Evolutionary conservation across 2,113 vertebrate genomes (phyloP), one percentile per base, ranked within the genome.

Genomic region (Leptobrachium ailaonicum): DNA sequence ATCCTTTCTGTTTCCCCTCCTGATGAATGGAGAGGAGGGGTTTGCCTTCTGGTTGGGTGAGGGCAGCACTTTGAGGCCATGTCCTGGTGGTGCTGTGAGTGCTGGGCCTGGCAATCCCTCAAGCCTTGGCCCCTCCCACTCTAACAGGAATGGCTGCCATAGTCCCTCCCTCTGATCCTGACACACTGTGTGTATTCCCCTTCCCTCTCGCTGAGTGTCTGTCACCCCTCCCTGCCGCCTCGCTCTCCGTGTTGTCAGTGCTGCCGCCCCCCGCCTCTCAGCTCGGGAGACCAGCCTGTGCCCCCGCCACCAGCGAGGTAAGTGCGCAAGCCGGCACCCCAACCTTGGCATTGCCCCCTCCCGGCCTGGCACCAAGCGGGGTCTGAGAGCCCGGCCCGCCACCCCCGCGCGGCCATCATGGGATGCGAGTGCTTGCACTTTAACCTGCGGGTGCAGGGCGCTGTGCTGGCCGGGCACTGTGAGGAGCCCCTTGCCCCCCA

Each of bases 191-290:
- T 41, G 63, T 73, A 66, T 60, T 71, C 60, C 78, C 76, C 42
- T 70, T 56, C 70, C 74, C 73, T 53, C 64, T 67, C 74, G 42
- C 63, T 66, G 63, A 76, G 43, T 66, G 63, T 66, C 69, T 54
- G 47, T 67, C 58, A 66, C 77, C 66, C 56, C 73, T 43, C 71
- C 58, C 71, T 41, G 56, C 20, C 68, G 11, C 60, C 60, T 13
- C 60, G n/a, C 62, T 6, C 62, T 71, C 13, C 56, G 63, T 80
- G 79, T 81, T 81, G 71, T 81, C 79, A 74, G 71, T 47, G 79
- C 79, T 69, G 71, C 63, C 79, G 69, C 71, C 79, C 79, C 78
- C 79, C 63, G 20, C 66, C 71, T 53, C 9, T 42, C 64, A 63
- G 77, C 44, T 67, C 64, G 41, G 20, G 20, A 32, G 20, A 32